Evolutionary conservation across 2,888 invertebrate genomes (phyloP), one percentile per base, ranked within the genome.

Genomic region (Nasonia oneida): DNA sequence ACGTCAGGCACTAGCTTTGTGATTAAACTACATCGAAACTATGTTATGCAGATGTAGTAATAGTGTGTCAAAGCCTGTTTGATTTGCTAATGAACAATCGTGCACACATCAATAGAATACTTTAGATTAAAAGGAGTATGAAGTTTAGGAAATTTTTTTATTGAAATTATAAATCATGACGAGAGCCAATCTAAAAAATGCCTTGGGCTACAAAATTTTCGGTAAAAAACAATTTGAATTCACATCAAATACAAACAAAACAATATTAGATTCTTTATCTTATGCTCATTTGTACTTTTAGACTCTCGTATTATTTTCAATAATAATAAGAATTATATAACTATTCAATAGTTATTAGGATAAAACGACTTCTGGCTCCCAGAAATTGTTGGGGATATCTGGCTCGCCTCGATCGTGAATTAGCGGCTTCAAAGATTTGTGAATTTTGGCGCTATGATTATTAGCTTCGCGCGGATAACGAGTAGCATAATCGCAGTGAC

Each of bases 381-480:
- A 61, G 23, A 61, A 61, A 23, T 3, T n/a, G 6, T 61, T 0
- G 4, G 6, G 57, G 2, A 50, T 50, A 5, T 61, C 57, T 61
- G n/a, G 57, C 6, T 61, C 57, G 3, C 39, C 73, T 12, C 39
- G 73, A n/a, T 73, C 73, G 12, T 23, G 23, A 42, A 73, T 39
- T 4, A 73, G 8, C 23, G n/a, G 23, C 4, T 39, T 23, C 15
- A 53, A 3, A 6, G 2, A 1, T 61, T 37, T 61, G 39, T 77
- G 57, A 1, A 33, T 15, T 15, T 57, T 50, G n/a, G 18, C 18
- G 12, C 6, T 94, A 92, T 95, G 95, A 83, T 94, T 94, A 67
- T 94, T 93, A 89, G 95, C 92, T 88, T 94, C 94, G 90, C 94
- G 94, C 81, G 94, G 94, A 80, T 95, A 93, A 89, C 94, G 94